Evolutionary conservation across 2,888 invertebrate species (phyloP).

Genomic region (Nysson spinosus): DNA sequence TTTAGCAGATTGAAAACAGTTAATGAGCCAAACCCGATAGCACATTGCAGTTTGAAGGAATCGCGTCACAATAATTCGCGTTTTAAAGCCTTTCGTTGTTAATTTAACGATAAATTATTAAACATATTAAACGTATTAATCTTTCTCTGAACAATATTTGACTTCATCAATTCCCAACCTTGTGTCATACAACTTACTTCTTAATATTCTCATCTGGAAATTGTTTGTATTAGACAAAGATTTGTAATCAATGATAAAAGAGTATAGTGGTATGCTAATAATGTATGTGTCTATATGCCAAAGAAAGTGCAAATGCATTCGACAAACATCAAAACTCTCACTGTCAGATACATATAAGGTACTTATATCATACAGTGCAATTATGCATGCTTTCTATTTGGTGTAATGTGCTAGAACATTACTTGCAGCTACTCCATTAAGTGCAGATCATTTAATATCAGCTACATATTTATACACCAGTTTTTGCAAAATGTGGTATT

Average conservation of each 20-base stretch:
- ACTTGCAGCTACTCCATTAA: conserved; percentile 56
- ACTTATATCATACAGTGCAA: conserved; percentile 73
- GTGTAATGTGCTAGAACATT: conserved; percentile 64
- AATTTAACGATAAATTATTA: too few species aligned
- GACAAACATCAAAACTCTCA: conserved; percentile 77
- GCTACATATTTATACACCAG: conserved; percentile 49
- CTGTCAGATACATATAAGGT: conserved; percentile 76
- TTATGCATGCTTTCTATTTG: conserved; percentile 73
- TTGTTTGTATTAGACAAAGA: neutral
- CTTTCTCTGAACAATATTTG: too few species aligned
- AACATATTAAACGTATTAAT: too few species aligned
- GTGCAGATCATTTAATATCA: conserved; percentile 51
- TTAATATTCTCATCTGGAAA: neutral
- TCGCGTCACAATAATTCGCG: too few species aligned
- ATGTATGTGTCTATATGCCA: conserved; percentile 51
- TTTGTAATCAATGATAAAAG: conserved; percentile 17
- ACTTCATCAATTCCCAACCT: too few species aligned
- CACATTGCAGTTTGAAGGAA: too few species aligned
- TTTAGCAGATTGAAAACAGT: too few species aligned
- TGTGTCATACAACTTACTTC: neutral
- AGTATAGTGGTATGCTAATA: conserved; percentile 32
- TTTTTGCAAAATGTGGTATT: conserved; percentile 26
- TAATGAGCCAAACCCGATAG: too few species aligned
- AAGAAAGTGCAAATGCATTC: conserved; percentile 75
- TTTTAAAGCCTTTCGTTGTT: too few species aligned